Evolutionary conservation across 2,888 invertebrate genomes (phyloP).

Genomic region (Amphipyra tragopoginis): DNA sequence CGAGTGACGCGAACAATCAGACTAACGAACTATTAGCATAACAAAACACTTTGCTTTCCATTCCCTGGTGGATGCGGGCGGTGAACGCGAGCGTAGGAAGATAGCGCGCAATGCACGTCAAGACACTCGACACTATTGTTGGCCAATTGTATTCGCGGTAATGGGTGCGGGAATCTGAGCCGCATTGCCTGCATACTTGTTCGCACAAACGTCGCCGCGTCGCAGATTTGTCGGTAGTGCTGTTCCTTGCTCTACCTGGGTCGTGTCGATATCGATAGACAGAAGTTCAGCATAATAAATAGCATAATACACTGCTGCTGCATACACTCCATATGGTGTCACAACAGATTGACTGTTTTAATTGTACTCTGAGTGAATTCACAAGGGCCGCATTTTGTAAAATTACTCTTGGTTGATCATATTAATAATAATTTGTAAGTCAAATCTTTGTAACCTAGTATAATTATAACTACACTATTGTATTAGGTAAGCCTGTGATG

Average conservation of each 20-base stretch:
- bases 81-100: neutral
- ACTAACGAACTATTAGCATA: constrained; percentile 48
- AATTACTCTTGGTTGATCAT: too few species aligned
- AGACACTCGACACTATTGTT: constrained; percentile 41
- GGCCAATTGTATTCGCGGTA: constrained; percentile 47
- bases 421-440: too few species aligned
- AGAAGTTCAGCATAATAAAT: too few species aligned
- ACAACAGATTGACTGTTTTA: too few species aligned
- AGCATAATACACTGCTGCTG: too few species aligned
- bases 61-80: constrained; percentile 5
- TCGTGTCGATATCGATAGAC: neutral
- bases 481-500: too few species aligned
- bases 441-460: too few species aligned
- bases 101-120: constrained; percentile 30
- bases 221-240: constrained; percentile 8
- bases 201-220: constrained; percentile 25
- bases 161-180: constrained; percentile 47
- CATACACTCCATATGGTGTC: too few species aligned
- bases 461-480: too few species aligned
- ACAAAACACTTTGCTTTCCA: constrained; percentile 47
- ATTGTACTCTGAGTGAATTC: too few species aligned
- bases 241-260: neutral
- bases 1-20: constrained; percentile 25
- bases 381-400: too few species aligned
- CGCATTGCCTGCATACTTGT: constrained; percentile 49